Evolutionary conservation across 2,888 invertebrate species (phyloP), one percentile per base, ranked within the genome.

Genomic region (Brenthis daphne): DNA sequence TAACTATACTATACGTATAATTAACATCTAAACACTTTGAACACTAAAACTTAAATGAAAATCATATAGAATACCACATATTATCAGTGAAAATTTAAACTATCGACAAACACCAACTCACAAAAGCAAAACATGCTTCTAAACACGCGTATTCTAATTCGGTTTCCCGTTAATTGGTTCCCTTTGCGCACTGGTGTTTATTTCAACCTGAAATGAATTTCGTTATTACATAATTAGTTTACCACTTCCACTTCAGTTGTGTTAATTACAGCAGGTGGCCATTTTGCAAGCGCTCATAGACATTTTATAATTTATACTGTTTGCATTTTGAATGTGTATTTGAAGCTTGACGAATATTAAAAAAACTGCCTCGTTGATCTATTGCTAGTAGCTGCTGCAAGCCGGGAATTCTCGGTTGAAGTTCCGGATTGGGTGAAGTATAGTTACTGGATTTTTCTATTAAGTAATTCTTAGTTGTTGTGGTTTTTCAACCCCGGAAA

Each of bases 181-280:
- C 72, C 57, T 67, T 64, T 67, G 70, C 67, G 24, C 57, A 61
- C 66, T 37, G 69, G 60, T 58, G 71, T 69, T 68, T 68, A 61
- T 69, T 76, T 67, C 61, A 66, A 74, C 67, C 68, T 58, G 73
- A 75, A 76, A 72, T 74, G 73, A 69, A 74, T 72, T 75, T 74
- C 69, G 73, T 76, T 77, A 77, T 71, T 75, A 73, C 71, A 60
- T 73, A 77, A 78, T 77, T 74, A 76, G 73, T 76, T 73, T 70
- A 72, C 72, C 65, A 74, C 69, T 76, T 77, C 72, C 69, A 75
- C 73, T 76, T 77, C 71, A 74, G 37, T 70, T 75, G 65, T 75
- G 78, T 77, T 82, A 80, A 83, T 82, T 79, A 81, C 66, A 72
- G 64, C 74, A 65, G 67, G 68, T 71, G 73, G 76, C 68, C 76